Evolutionary conservation across 2,113 vertebrate species (phyloP).

Genomic region (Osmerus mordax): DNA sequence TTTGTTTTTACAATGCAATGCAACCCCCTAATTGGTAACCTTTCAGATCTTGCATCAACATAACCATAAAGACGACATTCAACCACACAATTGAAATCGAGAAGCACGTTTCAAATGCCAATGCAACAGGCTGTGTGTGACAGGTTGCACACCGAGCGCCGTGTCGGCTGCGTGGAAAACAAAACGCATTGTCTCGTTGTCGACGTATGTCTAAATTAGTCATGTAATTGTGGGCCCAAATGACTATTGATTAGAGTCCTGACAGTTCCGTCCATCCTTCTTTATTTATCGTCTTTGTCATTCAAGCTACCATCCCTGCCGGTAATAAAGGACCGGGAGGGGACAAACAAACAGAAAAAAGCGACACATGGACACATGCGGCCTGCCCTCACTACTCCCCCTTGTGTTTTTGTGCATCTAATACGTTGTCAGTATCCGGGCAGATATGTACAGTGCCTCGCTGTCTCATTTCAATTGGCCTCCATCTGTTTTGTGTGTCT

Average conservation of each 20-base stretch:
- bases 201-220: constrained; percentile 49
- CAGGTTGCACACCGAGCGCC: not conserved
- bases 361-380: constrained; percentile 24
- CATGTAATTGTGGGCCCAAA: constrained; percentile 46
- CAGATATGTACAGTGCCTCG: constrained; percentile 53
- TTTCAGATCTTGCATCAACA: no score
- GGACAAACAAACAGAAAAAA: constrained; percentile 18
- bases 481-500: constrained; percentile 64
- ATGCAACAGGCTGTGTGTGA: constrained; percentile 33
- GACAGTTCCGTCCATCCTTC: constrained; percentile 44
- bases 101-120: not conserved
- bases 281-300: constrained; percentile 58
- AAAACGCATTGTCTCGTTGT: constrained; percentile 38
- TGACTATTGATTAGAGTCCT: constrained; percentile 46
- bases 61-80: not conserved
- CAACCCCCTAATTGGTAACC: not conserved
- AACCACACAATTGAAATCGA: not conserved
- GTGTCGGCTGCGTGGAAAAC: constrained; percentile 26
- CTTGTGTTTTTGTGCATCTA: constrained; percentile 55
- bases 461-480: constrained; percentile 54
- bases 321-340: constrained; percentile 35
- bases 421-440: constrained; percentile 45
- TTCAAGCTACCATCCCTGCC: constrained; percentile 45
- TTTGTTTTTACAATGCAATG: no score
- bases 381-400: constrained; percentile 18